A percentile compares a stretch with the other conserved stretches of the same genome.
Conservation (phyloP, 2,888 invertebrate species). For the Lagria hirta region DNA sequence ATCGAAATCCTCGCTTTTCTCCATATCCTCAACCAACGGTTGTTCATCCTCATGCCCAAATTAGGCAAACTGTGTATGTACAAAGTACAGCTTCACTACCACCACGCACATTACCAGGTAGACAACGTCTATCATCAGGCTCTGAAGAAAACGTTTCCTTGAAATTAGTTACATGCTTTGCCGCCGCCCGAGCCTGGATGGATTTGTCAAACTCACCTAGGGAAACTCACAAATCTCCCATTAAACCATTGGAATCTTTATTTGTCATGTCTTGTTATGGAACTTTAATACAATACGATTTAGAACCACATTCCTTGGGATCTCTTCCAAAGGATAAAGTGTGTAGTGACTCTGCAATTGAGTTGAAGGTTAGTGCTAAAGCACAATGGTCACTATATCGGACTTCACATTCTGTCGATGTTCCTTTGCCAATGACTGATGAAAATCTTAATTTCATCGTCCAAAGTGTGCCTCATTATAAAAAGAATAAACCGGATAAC, state of each 20-base stretch:
- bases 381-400: conserved; percentile 88
- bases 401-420: conserved; percentile 63
- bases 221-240: conserved; percentile 48
- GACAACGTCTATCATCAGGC: conserved; percentile 68
- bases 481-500: conserved; percentile 40
- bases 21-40: conserved; percentile 87
- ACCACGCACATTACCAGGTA: conserved; percentile 59
- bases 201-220: conserved; percentile 47
- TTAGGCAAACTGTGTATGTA: conserved; percentile 67
- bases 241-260: conserved; percentile 76
- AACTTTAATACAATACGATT: conserved; percentile 81
- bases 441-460: conserved; percentile 67
- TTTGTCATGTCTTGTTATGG: conserved; percentile 90
- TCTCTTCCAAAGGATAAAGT: conserved; percentile 79
- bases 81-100: conserved; percentile 57
- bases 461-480: conserved; percentile 39
- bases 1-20: conserved; percentile 85
- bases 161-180: conserved; percentile 77
- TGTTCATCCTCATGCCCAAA: conserved; percentile 80
- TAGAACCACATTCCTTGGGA: conserved; percentile 73
- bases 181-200: conserved; percentile 74
- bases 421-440: conserved; percentile 73
- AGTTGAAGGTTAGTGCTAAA: conserved; percentile 75
- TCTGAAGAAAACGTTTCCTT: conserved; percentile 73
- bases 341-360: conserved; percentile 83